These are phyloP conservation scores for Whitmania pigra DNA, from an alignment of 1,140 invertebrate genomes.

Conservation along the genomic window DNA sequence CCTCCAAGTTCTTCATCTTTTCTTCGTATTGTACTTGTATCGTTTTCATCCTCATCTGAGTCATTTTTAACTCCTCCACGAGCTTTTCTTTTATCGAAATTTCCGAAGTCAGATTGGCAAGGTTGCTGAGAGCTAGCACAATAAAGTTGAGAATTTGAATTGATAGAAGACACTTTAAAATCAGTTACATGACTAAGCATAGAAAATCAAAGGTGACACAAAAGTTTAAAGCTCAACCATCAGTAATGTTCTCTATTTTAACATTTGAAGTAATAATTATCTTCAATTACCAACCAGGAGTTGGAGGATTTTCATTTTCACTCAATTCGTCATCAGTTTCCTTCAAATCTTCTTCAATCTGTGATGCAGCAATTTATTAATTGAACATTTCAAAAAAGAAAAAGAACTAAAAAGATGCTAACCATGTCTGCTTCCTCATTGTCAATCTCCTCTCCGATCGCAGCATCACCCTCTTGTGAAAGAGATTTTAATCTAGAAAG, in stretches of 20 bases:
- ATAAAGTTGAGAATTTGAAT: neutral
- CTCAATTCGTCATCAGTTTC: too few relatives aligned
- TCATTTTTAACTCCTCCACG: conserved; percentile 81
- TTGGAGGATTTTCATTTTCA: too few relatives aligned
- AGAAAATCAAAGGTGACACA: neutral
- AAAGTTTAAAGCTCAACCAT: too few relatives aligned
- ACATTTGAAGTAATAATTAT: neutral
- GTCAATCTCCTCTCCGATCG: neutral
- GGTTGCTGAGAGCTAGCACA: conserved; percentile 49
- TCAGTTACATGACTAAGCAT: neutral
- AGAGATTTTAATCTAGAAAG: neutral
- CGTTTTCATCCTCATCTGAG: conserved; percentile 64
- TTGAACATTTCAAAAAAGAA: too few relatives aligned
- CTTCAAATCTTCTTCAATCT: too few relatives aligned
- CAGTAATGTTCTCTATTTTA: too few relatives aligned
- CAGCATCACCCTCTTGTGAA: neutral
- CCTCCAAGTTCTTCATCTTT: conserved; percentile 73
- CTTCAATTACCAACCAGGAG: neutral
- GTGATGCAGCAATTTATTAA: too few relatives aligned
- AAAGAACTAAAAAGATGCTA: too few relatives aligned
- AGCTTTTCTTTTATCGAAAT: conserved; percentile 82
- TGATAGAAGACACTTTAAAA: neutral
- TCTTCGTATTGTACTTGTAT: conserved; percentile 82
- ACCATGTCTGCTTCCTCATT: neutral
- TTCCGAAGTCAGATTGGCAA: conserved; percentile 71